Evolutionary conservation across 2,797 vertebrate species (phyloP).

Genomic region (Brotula barbata): DNA sequence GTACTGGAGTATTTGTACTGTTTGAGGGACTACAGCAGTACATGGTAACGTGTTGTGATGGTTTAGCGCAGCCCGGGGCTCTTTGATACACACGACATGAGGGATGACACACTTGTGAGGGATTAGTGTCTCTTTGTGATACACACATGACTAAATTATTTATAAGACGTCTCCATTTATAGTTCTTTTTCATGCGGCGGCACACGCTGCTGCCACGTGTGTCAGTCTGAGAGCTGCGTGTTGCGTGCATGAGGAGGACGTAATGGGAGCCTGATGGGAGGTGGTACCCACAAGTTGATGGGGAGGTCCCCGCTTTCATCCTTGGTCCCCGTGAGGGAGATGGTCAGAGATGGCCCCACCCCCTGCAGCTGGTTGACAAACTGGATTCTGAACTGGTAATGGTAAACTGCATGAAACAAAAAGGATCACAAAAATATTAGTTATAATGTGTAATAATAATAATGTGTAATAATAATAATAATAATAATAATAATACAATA

Average conservation of each 20-base stretch:
- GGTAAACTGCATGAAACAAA: conserved; percentile 89
- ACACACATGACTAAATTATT: conserved; percentile 59
- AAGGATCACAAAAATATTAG: too few species aligned
- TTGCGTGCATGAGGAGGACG: conserved; percentile 39
- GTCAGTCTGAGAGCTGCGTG: conserved; percentile 55
- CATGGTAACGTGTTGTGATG: background rate
- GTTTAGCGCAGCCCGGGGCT: conserved; percentile 12
- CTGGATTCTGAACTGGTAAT: conserved; percentile 93
- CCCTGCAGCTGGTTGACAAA: conserved; percentile 81
- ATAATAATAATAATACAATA: too few species aligned
- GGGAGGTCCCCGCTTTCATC: conserved; percentile 81
- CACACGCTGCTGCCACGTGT: conserved; percentile 55
- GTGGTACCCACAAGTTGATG: conserved; percentile 85
- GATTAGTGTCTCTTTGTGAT: conserved; percentile 18
- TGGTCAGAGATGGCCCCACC: conserved; percentile 79
- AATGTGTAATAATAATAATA: too few species aligned
- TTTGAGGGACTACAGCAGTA: too few species aligned
- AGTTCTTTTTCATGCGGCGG: conserved; percentile 60
- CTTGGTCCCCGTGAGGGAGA: conserved; percentile 85
- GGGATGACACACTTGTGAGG: conserved; percentile 33
- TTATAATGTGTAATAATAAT: too few species aligned
- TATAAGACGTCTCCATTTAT: conserved; percentile 56
- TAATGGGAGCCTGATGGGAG: conserved; percentile 22
- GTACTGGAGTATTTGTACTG: too few species aligned
- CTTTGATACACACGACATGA: conserved; percentile 37